Conservation (phyloP, 2,888 invertebrate genomes). For the Pristionchus japonicus region DNA sequence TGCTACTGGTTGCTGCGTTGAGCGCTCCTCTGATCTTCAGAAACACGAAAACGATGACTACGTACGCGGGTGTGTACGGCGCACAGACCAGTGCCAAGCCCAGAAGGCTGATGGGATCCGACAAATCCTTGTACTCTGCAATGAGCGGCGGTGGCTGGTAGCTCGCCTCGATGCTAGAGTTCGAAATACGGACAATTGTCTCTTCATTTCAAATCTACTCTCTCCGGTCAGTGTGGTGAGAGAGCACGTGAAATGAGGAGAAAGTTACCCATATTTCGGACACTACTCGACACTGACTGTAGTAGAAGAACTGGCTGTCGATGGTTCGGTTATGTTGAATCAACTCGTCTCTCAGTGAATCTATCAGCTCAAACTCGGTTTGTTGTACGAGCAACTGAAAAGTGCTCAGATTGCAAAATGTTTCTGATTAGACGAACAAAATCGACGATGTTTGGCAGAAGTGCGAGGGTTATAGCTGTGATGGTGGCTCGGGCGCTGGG, state of each 20-base stretch:
- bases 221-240: too few relatives aligned
- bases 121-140: neutral
- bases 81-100: neutral
- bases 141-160: neutral
- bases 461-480: neutral
- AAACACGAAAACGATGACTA: neutral
- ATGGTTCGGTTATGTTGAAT: too few relatives aligned
- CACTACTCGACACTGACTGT: too few relatives aligned
- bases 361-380: too few relatives aligned
- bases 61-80: neutral
- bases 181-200: too few relatives aligned
- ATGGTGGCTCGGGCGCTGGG: neutral
- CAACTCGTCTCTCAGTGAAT: too few relatives aligned
- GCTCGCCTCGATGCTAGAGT: too few relatives aligned
- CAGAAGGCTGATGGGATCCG: neutral
- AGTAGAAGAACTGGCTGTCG: too few relatives aligned
- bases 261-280: too few relatives aligned
- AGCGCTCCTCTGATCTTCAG: neutral
- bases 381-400: neutral
- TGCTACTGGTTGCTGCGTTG: neutral
- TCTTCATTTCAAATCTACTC: neutral
- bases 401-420: too few relatives aligned
- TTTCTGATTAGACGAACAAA: neutral
- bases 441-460: neutral
- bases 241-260: too few relatives aligned